phyloP scores from a whole-genome alignment of 2,888 invertebrate species.

The Mycogona germanica region DNA sequence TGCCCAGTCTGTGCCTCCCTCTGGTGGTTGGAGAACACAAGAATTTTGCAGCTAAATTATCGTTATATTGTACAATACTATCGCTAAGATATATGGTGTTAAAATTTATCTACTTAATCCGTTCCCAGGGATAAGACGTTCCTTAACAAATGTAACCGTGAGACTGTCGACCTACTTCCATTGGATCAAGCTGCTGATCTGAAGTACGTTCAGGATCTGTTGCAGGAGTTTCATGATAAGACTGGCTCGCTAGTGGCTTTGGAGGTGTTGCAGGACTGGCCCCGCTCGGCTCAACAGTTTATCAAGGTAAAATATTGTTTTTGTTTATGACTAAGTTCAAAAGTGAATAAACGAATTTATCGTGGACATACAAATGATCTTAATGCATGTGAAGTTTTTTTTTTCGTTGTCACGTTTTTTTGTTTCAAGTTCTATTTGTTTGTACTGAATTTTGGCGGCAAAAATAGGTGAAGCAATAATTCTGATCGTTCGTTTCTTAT shows the following conservation, averaged over 20 bases:
- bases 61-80: too few relatives aligned
- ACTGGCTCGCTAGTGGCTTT: conserved; percentile 80
- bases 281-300: conserved; percentile 58
- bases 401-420: neutral
- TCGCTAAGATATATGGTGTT: too few relatives aligned
- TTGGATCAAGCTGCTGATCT: conserved; percentile 67
- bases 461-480: too few relatives aligned
- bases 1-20: too few relatives aligned
- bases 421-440: neutral
- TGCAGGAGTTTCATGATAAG: conserved; percentile 71
- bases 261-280: conserved; percentile 67
- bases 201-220: conserved; percentile 54
- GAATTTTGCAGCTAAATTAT: too few relatives aligned
- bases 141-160: conserved; percentile 59
- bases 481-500: too few relatives aligned
- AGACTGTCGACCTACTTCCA: conserved; percentile 84
- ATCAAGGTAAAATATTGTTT: conserved; percentile 49
- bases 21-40: too few relatives aligned
- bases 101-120: conserved; percentile 21
- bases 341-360: neutral
- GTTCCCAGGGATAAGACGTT: conserved; percentile 44
- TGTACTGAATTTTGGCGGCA: too few relatives aligned
- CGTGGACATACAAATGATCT: neutral
- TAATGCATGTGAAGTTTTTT: neutral
- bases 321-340: neutral